Conservation (phyloP, 2,888 invertebrate species). For the Drosophila pseudotalamancana region DNA sequence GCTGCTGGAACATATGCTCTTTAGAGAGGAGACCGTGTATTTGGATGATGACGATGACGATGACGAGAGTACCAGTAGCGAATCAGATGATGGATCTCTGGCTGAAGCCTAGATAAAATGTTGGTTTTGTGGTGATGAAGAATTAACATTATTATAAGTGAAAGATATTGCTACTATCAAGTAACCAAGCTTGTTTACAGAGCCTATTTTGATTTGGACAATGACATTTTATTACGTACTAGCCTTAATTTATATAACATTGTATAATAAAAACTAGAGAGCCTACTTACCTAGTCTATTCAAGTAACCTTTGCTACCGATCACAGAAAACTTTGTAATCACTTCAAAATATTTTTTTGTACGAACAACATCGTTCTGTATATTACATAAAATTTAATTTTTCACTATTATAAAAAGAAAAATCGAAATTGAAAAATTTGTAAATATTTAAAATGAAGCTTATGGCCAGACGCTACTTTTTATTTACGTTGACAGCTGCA, state of each 20-base stretch:
- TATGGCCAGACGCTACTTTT: not conserved
- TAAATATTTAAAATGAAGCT: no score
- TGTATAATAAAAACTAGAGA: no score
- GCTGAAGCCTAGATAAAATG: no score
- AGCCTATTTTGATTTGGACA: no score
- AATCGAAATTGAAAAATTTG: not conserved
- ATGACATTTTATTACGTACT: no score
- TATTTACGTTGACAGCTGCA: conserved; percentile 1
- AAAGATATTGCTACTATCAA: no score
- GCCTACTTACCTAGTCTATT: not conserved
- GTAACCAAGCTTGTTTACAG: no score
- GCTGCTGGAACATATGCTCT: conserved; percentile 31
- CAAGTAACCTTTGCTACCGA: no score
- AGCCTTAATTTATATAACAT: no score
- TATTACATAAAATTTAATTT: not conserved
- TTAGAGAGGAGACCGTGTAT: not conserved
- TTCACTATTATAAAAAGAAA: not conserved
- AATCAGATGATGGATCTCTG: no score
- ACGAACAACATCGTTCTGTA: not conserved
- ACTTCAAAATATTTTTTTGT: not conserved
- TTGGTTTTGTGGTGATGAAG: no score
- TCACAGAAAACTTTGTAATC: not conserved
- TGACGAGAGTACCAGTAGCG: not conserved
- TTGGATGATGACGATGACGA: not conserved
- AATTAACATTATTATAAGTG: no score